Conservation (phyloP, 2,797 vertebrate genomes). For the Hafferia zeledoni region DNA sequence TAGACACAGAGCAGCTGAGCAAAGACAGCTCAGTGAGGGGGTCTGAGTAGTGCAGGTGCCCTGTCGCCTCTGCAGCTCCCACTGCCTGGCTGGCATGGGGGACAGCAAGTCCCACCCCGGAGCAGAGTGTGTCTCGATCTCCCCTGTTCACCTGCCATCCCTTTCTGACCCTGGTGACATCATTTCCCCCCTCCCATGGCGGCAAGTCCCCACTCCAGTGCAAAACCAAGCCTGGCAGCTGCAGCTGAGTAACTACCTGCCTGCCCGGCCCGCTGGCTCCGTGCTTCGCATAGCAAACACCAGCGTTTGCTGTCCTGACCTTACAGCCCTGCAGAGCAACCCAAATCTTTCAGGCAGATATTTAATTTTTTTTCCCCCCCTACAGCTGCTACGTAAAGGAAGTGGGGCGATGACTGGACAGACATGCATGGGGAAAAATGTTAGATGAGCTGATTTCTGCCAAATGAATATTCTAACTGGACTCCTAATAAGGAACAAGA, state of each 20-base stretch:
- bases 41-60: not conserved
- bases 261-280: not conserved
- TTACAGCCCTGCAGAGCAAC: conserved; percentile 12
- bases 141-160: not conserved
- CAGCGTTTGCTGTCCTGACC: not conserved
- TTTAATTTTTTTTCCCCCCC: not conserved
- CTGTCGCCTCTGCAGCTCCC: not conserved
- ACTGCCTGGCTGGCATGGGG: not conserved
- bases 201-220: not conserved
- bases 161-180: not conserved
- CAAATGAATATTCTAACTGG: not conserved
- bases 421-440: not conserved
- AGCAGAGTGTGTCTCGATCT: not conserved
- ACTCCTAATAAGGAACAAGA: not conserved
- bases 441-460: not conserved
- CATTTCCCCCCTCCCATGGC: not conserved
- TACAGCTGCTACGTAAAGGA: accelerated
- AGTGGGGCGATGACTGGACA: not conserved
- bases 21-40: not conserved
- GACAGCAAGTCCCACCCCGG: not conserved
- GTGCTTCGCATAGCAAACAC: conserved; percentile 20
- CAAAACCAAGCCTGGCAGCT: not conserved
- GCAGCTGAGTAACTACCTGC: conserved; percentile 18
- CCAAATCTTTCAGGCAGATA: not conserved
- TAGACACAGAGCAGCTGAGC: conserved; percentile 8